These are phyloP conservation scores for Ypsolopha scabrella DNA, from an alignment of 2,888 invertebrate genomes.

Conservation along the genomic window DNA sequence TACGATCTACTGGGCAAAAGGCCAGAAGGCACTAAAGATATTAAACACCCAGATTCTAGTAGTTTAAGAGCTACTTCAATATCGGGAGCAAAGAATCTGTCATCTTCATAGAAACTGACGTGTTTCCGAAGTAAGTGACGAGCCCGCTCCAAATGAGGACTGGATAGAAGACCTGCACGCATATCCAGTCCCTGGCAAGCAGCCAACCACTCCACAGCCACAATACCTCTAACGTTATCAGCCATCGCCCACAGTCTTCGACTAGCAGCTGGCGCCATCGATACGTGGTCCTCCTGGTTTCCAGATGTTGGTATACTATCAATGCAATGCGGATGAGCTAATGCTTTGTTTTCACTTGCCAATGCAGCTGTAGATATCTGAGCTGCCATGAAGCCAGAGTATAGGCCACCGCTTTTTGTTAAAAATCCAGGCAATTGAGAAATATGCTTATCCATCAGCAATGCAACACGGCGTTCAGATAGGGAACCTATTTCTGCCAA, in stretches of 20 bases:
- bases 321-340: slow-evolving; percentile 2
- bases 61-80: too few species aligned
- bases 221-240: not conserved
- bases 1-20: too few species aligned
- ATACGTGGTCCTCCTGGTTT: slow-evolving; percentile 6
- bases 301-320: slow-evolving; percentile 6
- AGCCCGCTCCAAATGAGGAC: too few species aligned
- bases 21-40: too few species aligned
- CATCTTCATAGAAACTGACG: too few species aligned
- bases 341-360: slow-evolving; percentile 3
- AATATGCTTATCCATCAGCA: slow-evolving; percentile 3
- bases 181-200: slow-evolving; percentile 2
- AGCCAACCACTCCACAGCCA: slow-evolving; percentile 4
- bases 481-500: slow-evolving; percentile 4
- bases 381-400: slow-evolving; percentile 5
- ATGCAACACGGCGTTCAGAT: slow-evolving; percentile 2
- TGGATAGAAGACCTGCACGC: not conserved
- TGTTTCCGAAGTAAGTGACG: too few species aligned
- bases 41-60: too few species aligned
- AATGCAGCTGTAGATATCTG: slow-evolving; percentile 3
- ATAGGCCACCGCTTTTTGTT: not conserved
- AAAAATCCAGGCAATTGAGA: not conserved
- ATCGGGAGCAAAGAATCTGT: too few species aligned
- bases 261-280: slow-evolving; percentile 3
- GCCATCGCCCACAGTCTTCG: slow-evolving; percentile 6